These are phyloP conservation scores for Venturia canescens DNA, from an alignment of 1,140 invertebrate species.

Conservation along the genomic window DNA sequence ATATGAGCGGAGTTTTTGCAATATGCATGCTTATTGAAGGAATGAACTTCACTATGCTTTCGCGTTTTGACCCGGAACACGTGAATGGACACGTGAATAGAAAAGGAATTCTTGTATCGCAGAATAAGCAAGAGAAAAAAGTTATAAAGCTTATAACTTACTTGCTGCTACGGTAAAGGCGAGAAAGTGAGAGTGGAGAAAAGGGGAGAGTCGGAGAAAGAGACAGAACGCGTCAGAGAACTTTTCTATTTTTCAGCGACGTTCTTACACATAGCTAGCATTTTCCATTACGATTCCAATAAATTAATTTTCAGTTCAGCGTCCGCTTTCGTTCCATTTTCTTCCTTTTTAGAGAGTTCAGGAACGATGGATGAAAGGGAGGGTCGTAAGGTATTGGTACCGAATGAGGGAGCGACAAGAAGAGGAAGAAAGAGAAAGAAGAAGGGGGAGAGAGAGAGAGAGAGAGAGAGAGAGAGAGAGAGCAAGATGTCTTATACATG, in stretches of 20 bases:
- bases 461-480: background rate
- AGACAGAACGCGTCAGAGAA: background rate
- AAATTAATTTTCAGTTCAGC: slow-evolving; percentile 66
- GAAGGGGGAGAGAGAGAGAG: background rate
- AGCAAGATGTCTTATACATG: slow-evolving; percentile 59
- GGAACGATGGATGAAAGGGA: slow-evolving; percentile 37
- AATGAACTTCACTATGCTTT: background rate
- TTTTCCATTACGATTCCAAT: slow-evolving; percentile 66
- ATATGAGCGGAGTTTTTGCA: background rate
- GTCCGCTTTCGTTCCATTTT: slow-evolving; percentile 48
- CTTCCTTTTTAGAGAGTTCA: slow-evolving; percentile 49
- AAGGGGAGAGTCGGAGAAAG: background rate
- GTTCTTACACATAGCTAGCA: slow-evolving; percentile 57
- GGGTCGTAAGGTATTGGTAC: slow-evolving; percentile 10
- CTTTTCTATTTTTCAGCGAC: slow-evolving; percentile 55
- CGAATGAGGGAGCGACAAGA: background rate
- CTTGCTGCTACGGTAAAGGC: slow-evolving; percentile 12
- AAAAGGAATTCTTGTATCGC: slow-evolving; percentile 51
- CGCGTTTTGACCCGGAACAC: background rate
- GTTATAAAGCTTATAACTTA: background rate
- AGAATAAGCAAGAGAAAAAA: background rate
- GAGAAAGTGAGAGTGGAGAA: background rate
- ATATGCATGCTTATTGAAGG: background rate
- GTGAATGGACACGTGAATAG: background rate
- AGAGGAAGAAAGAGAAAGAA: background rate